phyloP scores from a whole-genome alignment of 1,140 invertebrate genomes.

The Micrasema longulum region DNA sequence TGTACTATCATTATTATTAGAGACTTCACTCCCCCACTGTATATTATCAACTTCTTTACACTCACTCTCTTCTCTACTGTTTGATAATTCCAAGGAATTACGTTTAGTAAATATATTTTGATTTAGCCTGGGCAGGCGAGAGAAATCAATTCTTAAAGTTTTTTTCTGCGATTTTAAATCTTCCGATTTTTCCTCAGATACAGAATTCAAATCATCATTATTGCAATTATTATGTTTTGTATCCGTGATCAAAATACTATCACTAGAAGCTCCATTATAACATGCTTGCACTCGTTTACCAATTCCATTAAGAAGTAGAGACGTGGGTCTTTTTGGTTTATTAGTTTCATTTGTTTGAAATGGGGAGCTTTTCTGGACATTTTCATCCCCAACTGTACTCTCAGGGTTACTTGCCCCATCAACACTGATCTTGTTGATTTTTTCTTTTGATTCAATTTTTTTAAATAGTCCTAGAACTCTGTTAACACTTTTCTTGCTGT shows the following conservation, averaged over 20 bases:
- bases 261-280: constrained; percentile 59
- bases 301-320: constrained; percentile 64
- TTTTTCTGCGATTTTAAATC: constrained; percentile 62
- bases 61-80: constrained; percentile 46
- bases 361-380: not conserved
- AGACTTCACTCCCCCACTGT: not conserved
- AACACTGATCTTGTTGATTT: constrained; percentile 54
- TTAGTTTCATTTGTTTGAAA: constrained; percentile 20
- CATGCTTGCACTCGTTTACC: constrained; percentile 60
- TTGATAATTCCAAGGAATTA: constrained; percentile 48
- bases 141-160: constrained; percentile 77
- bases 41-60: constrained; percentile 41
- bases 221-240: constrained; percentile 54
- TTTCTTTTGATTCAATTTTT: constrained; percentile 69
- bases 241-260: constrained; percentile 56
- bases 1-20: constrained; percentile 1
- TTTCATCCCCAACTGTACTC: constrained; percentile 11
- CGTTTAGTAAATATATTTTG: constrained; percentile 56
- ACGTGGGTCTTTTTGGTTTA: constrained; percentile 64
- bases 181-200: constrained; percentile 51
- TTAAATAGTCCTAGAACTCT: constrained; percentile 79
- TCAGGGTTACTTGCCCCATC: not conserved
- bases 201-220: constrained; percentile 59
- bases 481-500: constrained; percentile 72
- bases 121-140: constrained; percentile 70